phyloP scores from a whole-genome alignment of 2,888 invertebrate species.

The Calameuta pallipes region DNA sequence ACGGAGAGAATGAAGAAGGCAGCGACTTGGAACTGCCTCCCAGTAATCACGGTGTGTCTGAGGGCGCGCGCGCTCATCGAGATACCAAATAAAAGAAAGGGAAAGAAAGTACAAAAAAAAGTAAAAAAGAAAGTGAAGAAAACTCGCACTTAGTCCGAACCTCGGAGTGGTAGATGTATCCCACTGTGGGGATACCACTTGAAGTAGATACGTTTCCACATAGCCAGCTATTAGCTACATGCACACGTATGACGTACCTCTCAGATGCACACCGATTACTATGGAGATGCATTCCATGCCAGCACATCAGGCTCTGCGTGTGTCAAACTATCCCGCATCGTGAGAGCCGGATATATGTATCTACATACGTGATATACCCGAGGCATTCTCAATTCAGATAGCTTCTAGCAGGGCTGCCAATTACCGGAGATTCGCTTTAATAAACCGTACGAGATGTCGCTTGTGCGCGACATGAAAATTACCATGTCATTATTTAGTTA shows the following conservation, averaged over 20 bases:
- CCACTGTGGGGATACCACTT: neutral
- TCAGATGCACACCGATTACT: neutral
- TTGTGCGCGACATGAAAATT: neutral
- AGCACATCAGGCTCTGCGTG: neutral
- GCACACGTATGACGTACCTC: neutral
- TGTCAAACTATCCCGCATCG: neutral
- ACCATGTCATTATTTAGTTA: neutral
- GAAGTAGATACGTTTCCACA: neutral
- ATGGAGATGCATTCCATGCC: neutral
- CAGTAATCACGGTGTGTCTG: constrained; percentile 37
- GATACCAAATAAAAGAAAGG: neutral
- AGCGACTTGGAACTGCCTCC: constrained; percentile 40
- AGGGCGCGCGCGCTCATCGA: neutral
- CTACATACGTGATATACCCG: neutral
- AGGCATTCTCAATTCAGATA: neutral
- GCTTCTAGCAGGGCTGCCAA: neutral
- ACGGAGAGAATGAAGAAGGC: constrained; percentile 15
- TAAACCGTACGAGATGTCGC: neutral
- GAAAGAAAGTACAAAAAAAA: constrained; percentile 15
- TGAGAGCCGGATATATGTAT: neutral
- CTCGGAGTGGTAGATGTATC: neutral
- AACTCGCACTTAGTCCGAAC: constrained; percentile 41
- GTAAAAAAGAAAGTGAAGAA: constrained; percentile 22
- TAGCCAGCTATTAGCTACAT: neutral
- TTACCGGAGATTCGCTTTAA: neutral